phyloP scores from a whole-genome alignment of 2,797 vertebrate species.

The Myioborus miniatus region DNA sequence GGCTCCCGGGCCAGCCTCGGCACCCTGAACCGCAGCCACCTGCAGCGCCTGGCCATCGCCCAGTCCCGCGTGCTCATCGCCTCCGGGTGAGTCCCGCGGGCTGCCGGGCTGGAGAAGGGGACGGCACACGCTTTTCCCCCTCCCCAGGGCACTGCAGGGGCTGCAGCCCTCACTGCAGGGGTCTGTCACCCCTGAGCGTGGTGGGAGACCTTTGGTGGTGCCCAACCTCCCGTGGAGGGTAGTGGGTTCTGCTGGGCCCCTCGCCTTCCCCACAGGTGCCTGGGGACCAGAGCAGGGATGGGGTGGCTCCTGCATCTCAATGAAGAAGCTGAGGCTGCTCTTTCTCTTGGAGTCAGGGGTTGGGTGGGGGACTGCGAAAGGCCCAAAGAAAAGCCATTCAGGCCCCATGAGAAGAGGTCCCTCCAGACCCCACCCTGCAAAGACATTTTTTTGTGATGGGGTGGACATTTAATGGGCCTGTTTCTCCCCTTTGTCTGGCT shows the following conservation, averaged over 20 bases:
- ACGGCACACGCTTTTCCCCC: rapidly evolving
- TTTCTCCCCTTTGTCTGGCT: conserved; percentile 70
- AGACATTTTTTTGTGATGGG: conserved; percentile 27
- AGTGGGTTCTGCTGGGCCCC: not conserved
- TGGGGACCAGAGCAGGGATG: not conserved
- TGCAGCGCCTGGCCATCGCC: conserved; percentile 91
- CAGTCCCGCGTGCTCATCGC: conserved; percentile 94
- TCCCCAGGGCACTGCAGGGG: not conserved
- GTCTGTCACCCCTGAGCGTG: not conserved
- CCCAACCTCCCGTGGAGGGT: rapidly evolving
- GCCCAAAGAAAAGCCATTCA: conserved; percentile 48
- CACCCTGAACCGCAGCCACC: conserved; percentile 85
- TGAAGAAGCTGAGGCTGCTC: conserved; percentile 12
- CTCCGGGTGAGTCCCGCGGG: conserved; percentile 84
- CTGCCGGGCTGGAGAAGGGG: rapidly evolving
- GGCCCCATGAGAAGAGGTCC: conserved; percentile 15
- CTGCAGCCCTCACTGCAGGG: not conserved
- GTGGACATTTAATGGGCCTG: conserved; percentile 54
- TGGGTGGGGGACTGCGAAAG: conserved; percentile 19
- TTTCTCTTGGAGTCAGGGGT: conserved; percentile 6
- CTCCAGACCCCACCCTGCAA: not conserved
- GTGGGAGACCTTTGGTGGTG: not conserved
- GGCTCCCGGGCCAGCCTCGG: conserved; percentile 80
- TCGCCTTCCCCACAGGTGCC: not conserved
- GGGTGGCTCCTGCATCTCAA: conserved; percentile 20